phyloP scores from a whole-genome alignment of 2,797 vertebrate genomes.

The Argentina silus region DNA sequence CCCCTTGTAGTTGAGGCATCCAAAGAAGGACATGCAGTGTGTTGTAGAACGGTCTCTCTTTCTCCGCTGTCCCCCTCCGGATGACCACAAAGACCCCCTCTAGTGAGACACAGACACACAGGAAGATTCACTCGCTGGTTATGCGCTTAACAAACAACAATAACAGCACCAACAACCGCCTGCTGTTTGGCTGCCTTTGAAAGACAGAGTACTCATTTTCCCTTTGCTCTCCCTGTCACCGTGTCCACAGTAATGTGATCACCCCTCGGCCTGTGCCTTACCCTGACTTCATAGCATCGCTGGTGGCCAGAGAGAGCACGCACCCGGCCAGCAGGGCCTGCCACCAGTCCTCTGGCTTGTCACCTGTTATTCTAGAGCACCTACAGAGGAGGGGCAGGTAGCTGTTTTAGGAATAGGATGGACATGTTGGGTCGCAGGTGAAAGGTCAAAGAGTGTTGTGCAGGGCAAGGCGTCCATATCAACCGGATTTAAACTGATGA shows the following conservation, averaged over 20 bases:
- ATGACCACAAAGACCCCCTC: constrained; percentile 17
- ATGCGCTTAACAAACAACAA: not conserved
- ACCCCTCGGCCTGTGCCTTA: not conserved
- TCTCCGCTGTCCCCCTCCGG: constrained; percentile 51
- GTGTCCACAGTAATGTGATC: constrained; percentile 20
- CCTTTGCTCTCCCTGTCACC: not conserved
- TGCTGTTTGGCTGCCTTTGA: no score
- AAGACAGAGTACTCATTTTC: no score
- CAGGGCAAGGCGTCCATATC: no score
- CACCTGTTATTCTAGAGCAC: constrained; percentile 2
- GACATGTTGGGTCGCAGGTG: not conserved
- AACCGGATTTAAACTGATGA: no score
- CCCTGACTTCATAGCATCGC: constrained; percentile 13
- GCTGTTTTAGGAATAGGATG: not conserved
- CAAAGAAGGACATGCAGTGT: constrained; percentile 45
- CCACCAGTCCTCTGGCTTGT: not conserved
- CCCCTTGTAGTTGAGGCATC: constrained; percentile 58
- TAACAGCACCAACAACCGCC: no score
- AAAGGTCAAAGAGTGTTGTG: not conserved
- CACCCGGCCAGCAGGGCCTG: no score
- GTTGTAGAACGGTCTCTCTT: constrained; percentile 63
- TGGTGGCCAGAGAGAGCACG: not conserved
- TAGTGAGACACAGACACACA: constrained; percentile 18
- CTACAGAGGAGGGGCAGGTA: constrained; percentile 23
- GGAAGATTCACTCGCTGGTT: no score